These are phyloP conservation scores for Brachycybe producta DNA, from an alignment of 2,888 invertebrate genomes.

Conservation along the genomic window DNA sequence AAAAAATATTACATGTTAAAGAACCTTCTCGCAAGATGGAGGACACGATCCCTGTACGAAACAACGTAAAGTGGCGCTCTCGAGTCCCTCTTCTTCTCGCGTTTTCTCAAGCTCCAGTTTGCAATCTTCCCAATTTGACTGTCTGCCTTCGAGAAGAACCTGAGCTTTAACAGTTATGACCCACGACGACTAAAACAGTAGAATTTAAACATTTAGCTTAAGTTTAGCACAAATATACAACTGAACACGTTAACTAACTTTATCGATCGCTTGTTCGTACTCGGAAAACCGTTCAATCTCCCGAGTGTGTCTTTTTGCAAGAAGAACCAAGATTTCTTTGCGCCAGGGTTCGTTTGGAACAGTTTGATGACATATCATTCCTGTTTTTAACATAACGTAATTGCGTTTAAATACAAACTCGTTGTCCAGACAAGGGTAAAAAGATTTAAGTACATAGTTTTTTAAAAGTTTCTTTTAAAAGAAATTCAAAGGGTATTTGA, in stretches of 20 bases:
- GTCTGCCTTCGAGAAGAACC: conserved; percentile 21
- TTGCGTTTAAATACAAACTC: too few relatives aligned
- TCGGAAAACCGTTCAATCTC: conserved; percentile 42
- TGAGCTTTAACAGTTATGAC: conserved; percentile 53
- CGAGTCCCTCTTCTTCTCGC: conserved; percentile 11
- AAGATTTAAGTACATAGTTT: too few relatives aligned
- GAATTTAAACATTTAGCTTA: too few relatives aligned
- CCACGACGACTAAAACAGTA: conserved; percentile 47
- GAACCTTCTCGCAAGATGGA: conserved; percentile 7
- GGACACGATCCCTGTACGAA: background rate
- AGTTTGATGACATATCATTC: background rate
- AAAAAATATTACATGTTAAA: background rate
- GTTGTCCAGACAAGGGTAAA: too few relatives aligned
- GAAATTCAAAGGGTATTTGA: background rate
- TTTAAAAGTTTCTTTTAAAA: too few relatives aligned
- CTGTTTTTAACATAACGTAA: too few relatives aligned
- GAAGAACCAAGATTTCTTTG: conserved; percentile 51
- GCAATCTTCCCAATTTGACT: conserved; percentile 48
- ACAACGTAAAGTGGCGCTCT: conserved; percentile 47
- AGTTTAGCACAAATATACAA: background rate
- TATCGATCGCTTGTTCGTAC: conserved; percentile 67
- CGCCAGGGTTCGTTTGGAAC: conserved; percentile 45
- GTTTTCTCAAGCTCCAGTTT: conserved; percentile 27
- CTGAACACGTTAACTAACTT: conserved; percentile 32
- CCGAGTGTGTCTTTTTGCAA: conserved; percentile 45